Percentiles rank a stretch among this genome's conserved stretches.
These are phyloP conservation scores for Trichonephila clavipes DNA, from an alignment of 1,140 invertebrate species.

Conservation along the genomic window DNA sequence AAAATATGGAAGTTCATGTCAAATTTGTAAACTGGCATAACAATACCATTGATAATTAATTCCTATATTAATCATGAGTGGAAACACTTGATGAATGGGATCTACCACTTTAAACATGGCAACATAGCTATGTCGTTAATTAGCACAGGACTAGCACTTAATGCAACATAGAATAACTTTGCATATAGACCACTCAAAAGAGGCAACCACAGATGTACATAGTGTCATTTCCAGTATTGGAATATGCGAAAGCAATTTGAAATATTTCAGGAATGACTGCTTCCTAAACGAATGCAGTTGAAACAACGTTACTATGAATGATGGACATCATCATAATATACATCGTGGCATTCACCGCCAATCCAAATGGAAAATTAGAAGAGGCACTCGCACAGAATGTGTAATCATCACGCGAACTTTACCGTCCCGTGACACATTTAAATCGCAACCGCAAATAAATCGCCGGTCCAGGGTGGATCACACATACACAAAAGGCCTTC, in stretches of 20 bases:
- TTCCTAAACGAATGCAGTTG: not conserved
- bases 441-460: conserved; percentile 9
- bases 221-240: not conserved
- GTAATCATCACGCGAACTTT: conserved; percentile 21
- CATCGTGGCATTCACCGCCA: not conserved
- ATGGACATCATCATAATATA: conserved; percentile 3
- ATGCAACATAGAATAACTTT: not conserved
- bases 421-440: not conserved
- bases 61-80: not conserved
- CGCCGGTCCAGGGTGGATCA: not conserved
- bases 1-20: too few relatives aligned
- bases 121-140: not conserved
- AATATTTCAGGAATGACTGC: conserved; percentile 10
- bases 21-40: too few relatives aligned
- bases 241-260: not conserved
- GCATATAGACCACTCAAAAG: not conserved
- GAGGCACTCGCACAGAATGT: conserved; percentile 4
- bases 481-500: not conserved
- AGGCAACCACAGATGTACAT: not conserved
- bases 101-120: not conserved
- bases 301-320: conserved; percentile 13
- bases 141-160: not conserved
- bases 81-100: not conserved
- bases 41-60: too few relatives aligned
- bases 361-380: conserved; percentile 23